Conservation (phyloP, 1,140 invertebrate genomes). For the Diorhabda carinulata region DNA sequence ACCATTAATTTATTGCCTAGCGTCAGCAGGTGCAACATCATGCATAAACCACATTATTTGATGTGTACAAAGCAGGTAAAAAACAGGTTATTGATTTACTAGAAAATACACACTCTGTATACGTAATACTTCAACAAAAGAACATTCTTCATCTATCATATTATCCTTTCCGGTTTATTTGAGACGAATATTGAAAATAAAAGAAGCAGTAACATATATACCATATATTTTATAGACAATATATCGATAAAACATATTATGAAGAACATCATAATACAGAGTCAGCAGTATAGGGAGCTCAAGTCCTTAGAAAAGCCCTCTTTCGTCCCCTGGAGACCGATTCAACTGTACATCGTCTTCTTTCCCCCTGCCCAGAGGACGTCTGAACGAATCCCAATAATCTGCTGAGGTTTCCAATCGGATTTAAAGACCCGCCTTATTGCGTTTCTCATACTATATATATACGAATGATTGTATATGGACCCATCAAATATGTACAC, state of each 20-base stretch:
- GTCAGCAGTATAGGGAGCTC: conserved; percentile 22
- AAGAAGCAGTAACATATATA: no score
- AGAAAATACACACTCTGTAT: no score
- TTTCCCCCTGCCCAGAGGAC: conserved; percentile 29
- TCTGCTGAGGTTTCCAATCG: conserved; percentile 40
- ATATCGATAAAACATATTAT: conserved; percentile 24
- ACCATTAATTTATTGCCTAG: no score
- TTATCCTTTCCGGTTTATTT: no score
- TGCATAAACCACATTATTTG: no score
- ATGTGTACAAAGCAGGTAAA: no score
- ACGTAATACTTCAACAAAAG: no score
- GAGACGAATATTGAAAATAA: no score
- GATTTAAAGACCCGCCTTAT: conserved; percentile 37
- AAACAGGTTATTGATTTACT: no score
- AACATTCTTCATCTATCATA: no score
- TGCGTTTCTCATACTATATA: conserved; percentile 30
- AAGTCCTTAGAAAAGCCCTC: conserved; percentile 22
- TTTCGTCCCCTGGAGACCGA: conserved; percentile 28
- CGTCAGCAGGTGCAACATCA: no score
- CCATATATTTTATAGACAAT: neutral
- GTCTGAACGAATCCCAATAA: conserved; percentile 37
- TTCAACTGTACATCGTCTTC: conserved; percentile 28
- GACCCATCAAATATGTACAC: conserved; percentile 29
- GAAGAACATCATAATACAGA: conserved; percentile 25
- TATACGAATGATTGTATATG: conserved; percentile 29